Evolutionary conservation across 2,888 invertebrate genomes (phyloP).

Genomic region (Psylliodes chrysocephalus): DNA sequence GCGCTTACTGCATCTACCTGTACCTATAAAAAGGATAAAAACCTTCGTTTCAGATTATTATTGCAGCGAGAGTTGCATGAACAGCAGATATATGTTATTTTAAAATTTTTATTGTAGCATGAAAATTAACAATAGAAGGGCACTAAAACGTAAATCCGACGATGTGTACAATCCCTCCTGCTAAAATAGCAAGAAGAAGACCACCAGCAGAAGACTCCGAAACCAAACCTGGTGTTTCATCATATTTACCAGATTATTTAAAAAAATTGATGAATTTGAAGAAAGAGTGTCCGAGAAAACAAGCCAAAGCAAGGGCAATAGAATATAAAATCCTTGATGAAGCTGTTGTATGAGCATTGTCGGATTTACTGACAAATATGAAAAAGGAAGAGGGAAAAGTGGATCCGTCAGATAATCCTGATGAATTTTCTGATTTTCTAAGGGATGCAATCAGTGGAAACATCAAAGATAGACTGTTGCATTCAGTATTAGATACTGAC

Average conservation of each 20-base stretch:
- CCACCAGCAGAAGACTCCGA: no score
- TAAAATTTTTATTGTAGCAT: no score
- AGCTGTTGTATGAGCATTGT: neutral
- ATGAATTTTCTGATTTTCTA: neutral
- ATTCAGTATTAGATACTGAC: neutral
- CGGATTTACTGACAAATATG: neutral
- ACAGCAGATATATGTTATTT: no score
- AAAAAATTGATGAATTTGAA: neutral
- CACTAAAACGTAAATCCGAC: no score
- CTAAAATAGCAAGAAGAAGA: no score
- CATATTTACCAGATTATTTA: neutral
- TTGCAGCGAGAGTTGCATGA: no score
- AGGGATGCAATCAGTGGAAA: neutral
- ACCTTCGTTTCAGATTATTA: no score
- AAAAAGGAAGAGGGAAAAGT: neutral
- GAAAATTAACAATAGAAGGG: no score
- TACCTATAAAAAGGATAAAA: no score
- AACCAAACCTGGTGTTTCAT: neutral
- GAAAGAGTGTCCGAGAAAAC: neutral
- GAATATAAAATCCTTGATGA: slow-evolving; percentile 2
- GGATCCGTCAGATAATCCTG: neutral
- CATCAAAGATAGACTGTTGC: neutral
- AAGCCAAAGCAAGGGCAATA: neutral
- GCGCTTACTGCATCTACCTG: no score
- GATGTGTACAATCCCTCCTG: no score